phyloP scores from a whole-genome alignment of 2,113 vertebrate species.

The Perca flavescens region DNA sequence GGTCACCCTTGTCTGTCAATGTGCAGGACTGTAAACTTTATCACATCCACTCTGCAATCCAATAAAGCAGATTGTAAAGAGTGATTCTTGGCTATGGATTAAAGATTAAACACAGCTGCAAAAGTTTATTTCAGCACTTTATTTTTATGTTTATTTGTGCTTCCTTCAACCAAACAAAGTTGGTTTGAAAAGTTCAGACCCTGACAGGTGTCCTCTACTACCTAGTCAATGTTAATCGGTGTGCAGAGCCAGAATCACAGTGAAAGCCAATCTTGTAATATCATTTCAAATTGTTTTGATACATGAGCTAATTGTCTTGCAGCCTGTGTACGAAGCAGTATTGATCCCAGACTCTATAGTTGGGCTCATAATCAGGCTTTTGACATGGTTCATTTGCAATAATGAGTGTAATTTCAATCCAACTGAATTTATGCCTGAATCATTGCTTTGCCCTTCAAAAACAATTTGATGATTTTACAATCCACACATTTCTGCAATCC shows the following conservation, averaged over 20 bases:
- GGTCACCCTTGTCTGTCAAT: constrained; percentile 52
- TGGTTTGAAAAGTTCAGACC: constrained; percentile 19
- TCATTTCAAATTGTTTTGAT: constrained; percentile 46
- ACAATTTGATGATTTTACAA: constrained; percentile 29
- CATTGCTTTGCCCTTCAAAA: constrained; percentile 34
- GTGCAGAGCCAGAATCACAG: neutral
- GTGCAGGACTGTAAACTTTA: constrained; percentile 62
- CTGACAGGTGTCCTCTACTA: constrained; percentile 51
- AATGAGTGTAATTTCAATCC: constrained; percentile 30
- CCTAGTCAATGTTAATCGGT: neutral
- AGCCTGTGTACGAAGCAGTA: constrained; percentile 40
- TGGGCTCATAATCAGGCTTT: constrained; percentile 37
- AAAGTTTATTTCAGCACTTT: constrained; percentile 62
- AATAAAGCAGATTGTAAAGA: constrained; percentile 69
- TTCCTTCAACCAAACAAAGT: constrained; percentile 17
- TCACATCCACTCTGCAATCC: constrained; percentile 38
- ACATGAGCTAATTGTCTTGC: constrained; percentile 42
- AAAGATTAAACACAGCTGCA: constrained; percentile 51
- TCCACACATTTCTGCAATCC: constrained; percentile 52
- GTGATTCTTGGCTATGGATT: constrained; percentile 58
- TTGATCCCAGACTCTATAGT: constrained; percentile 34
- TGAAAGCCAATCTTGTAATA: constrained; percentile 27
- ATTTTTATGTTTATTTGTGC: constrained; percentile 51
- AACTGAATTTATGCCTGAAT: constrained; percentile 10
- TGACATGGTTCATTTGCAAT: constrained; percentile 47